These are phyloP conservation scores for Drosophila maculinotata DNA, from an alignment of 2,888 invertebrate genomes.

Conservation along the genomic window DNA sequence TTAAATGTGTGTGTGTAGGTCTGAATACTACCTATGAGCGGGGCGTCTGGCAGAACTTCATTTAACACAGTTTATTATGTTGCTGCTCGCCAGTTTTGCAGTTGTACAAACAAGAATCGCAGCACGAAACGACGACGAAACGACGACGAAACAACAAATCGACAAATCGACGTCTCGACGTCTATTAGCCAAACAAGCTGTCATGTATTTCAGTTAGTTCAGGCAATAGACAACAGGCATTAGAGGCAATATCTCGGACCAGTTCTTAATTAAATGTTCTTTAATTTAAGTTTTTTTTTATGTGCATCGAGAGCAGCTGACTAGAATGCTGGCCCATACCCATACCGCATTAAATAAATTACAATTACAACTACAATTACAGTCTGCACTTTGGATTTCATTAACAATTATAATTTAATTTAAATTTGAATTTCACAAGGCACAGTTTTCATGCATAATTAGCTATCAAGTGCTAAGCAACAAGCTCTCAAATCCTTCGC, in stretches of 20 bases:
- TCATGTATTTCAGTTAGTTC: slow-evolving; percentile 23
- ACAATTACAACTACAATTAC: slow-evolving; percentile 41
- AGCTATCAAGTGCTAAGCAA: no score
- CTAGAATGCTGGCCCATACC: neutral
- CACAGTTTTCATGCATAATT: slow-evolving; percentile 72
- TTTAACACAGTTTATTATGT: slow-evolving; percentile 64
- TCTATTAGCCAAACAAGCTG: slow-evolving; percentile 50
- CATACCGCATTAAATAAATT: slow-evolving; percentile 14
- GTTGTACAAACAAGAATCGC: slow-evolving; percentile 60
- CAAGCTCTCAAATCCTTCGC: slow-evolving; percentile 51
- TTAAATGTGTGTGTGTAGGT: neutral
- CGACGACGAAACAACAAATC: neutral
- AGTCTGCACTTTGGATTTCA: slow-evolving; percentile 28
- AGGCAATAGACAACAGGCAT: slow-evolving; percentile 8
- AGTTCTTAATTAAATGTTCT: slow-evolving; percentile 39
- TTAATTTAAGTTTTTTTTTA: slow-evolving; percentile 1
- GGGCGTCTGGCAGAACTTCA: slow-evolving; percentile 49
- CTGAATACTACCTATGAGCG: neutral
- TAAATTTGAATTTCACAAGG: slow-evolving; percentile 51
- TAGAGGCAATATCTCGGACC: slow-evolving; percentile 4
- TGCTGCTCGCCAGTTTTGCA: slow-evolving; percentile 35
- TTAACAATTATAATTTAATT: slow-evolving; percentile 11
- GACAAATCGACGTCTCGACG: slow-evolving; percentile 11
- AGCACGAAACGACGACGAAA: neutral
- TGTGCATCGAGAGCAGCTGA: neutral